These are phyloP conservation scores for Tupaia tana DNA, from an alignment of 2,113 vertebrate genomes.

Conservation along the genomic window DNA sequence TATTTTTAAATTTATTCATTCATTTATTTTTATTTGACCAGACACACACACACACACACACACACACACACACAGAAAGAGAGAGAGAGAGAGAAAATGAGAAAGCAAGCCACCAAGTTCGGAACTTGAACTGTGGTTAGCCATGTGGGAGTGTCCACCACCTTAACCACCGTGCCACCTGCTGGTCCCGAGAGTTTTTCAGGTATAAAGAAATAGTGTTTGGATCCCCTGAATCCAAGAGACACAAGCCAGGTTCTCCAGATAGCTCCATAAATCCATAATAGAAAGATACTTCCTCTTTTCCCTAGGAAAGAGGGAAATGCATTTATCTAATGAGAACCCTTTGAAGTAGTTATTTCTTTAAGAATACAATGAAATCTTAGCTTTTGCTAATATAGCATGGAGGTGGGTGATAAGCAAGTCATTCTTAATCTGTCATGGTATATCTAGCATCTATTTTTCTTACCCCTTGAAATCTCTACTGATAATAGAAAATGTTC, in stretches of 20 bases:
- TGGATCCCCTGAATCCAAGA: background rate
- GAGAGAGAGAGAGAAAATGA: too few relatives aligned
- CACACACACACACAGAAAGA: too few relatives aligned
- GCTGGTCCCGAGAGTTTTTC: too few relatives aligned
- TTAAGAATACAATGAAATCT: background rate
- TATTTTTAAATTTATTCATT: too few relatives aligned
- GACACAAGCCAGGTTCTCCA: background rate
- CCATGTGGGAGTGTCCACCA: too few relatives aligned
- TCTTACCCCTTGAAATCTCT: background rate
- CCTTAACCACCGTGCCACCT: too few relatives aligned
- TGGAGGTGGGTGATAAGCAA: background rate
- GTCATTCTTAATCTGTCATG: background rate
- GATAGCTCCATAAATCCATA: background rate
- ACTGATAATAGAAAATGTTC: background rate
- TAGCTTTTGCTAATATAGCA: background rate
- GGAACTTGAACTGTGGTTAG: too few relatives aligned
- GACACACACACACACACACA: too few relatives aligned
- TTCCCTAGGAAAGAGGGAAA: background rate
- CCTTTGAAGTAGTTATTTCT: background rate
- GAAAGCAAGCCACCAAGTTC: too few relatives aligned
- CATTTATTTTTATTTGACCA: too few relatives aligned
- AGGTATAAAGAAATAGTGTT: background rate
- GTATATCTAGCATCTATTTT: fast-evolving
- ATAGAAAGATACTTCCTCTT: background rate
- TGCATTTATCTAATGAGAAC: background rate